A percentile compares a stretch with the other conserved stretches of the same genome.
Evolutionary conservation across 1,140 invertebrate species (phyloP).

Genomic region (Popillia japonica): DNA sequence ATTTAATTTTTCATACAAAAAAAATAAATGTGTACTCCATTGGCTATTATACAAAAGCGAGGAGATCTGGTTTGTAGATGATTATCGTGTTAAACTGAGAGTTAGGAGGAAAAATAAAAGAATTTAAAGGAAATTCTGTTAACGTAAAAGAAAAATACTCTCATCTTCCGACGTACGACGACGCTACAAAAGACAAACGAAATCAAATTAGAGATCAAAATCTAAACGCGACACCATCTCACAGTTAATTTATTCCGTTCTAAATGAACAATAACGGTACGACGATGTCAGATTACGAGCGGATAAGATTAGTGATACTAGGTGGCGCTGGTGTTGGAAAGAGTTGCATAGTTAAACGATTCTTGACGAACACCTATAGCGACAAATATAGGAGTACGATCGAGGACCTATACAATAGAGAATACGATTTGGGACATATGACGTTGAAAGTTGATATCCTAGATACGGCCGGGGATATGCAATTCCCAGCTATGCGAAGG

Average conservation of each 20-base stretch:
- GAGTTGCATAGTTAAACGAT: conserved; percentile 84
- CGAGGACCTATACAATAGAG: conserved; percentile 87
- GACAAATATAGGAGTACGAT: conserved; percentile 89
- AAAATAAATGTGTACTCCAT: conserved; percentile 10
- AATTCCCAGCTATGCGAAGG: conserved; percentile 87
- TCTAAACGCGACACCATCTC: not conserved
- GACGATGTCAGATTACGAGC: conserved; percentile 73
- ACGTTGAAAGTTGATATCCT: conserved; percentile 87
- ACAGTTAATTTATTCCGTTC: not conserved
- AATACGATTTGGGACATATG: conserved; percentile 79
- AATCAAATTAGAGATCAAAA: not conserved
- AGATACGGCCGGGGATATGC: conserved; percentile 86
- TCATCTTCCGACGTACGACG: not conserved
- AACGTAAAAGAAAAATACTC: not conserved
- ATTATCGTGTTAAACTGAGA: not conserved
- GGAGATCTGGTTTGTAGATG: not conserved
- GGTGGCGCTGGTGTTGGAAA: conserved; percentile 85
- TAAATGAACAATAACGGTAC: conserved; percentile 55
- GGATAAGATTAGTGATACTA: conserved; percentile 84
- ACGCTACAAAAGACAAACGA: not conserved
- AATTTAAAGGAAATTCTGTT: not conserved
- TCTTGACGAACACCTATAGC: conserved; percentile 84
- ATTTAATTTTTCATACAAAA: not conserved
- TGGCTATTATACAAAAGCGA: not conserved
- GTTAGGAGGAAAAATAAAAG: not conserved